Percentiles rank a stretch among this genome's conserved stretches.
Conservation (phyloP, 2,888 invertebrate species). For the Glyphotaelius pellucidus region DNA sequence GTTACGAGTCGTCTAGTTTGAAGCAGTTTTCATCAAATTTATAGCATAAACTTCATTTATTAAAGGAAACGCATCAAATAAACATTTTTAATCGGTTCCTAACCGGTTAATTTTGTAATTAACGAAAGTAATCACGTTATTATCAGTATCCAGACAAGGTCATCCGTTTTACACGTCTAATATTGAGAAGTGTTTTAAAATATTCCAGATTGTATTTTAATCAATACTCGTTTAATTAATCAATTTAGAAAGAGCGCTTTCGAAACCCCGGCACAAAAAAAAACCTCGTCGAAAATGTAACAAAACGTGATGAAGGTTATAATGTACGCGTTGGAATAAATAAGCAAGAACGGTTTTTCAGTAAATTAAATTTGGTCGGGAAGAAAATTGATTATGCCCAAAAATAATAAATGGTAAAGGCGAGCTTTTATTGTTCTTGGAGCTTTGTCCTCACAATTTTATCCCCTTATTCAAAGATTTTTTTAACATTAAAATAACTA, state of each 20-base stretch:
- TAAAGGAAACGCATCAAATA: not conserved
- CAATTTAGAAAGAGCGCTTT: not conserved
- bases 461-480: slow-evolving; percentile 12
- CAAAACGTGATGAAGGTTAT: slow-evolving; percentile 16
- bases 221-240: not conserved
- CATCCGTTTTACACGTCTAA: not conserved
- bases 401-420: slow-evolving; percentile 46
- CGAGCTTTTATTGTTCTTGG: slow-evolving; percentile 43
- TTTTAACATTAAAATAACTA: slow-evolving; percentile 8
- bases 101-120: not conserved
- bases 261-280: not conserved
- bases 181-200: not conserved
- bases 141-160: not conserved
- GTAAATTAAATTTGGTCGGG: slow-evolving; percentile 40
- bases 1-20: not conserved
- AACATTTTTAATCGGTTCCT: not conserved
- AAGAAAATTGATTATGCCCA: slow-evolving; percentile 39
- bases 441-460: slow-evolving; percentile 39
- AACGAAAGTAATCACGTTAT: not conserved
- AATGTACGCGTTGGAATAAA: slow-evolving; percentile 38
- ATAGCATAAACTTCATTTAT: too few species aligned
- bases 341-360: slow-evolving; percentile 26
- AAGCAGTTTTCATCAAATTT: too few species aligned
- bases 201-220: not conserved
- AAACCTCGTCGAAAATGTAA: not conserved